Base-by-base conservation (phyloP, 2,888 invertebrate species). In the Nemotelus nigrinus region DNA sequence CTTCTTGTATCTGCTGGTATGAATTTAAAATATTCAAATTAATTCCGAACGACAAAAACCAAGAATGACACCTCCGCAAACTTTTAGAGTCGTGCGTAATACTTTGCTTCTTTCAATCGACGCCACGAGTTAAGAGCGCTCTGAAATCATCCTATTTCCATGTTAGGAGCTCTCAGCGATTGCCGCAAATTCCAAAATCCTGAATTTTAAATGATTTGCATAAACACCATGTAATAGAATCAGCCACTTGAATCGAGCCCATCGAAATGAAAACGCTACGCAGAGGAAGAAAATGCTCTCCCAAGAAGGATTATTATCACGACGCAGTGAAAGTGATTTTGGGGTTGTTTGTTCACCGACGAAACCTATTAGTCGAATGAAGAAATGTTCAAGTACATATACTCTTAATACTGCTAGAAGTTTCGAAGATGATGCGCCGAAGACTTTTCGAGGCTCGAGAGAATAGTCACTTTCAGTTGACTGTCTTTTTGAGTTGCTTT, bases 1-100 rank as follows among this genome's bases (percentile, higher is more conserved):
- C 25, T 25, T 25, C 25, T 25, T 25, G 25, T 25, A 25, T 25
- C 25, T 25, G 25, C 25, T 25, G 25, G 25, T 25, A 25, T 25
- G 25, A 25, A 67, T 58, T 57, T 78, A 71, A 78, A 78, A 76
- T 78, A 78, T 78, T 78, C 57, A 78, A 78, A 78, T 78, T 64
- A 78, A 58, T 70, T 75, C 76, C 75, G 79, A 79, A 77, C 79
- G 60, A 79, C 80, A 78, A 80, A 80, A 80, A 81, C 81, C 79
- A 79, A 80, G 79, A 79, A 79, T 79, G 79, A 81, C 79, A 77
- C 78, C 77, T 78, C 74, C 6, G 8, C 55, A 39, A 25, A 25
- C 65, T 7, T 25, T 10, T 65, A 7, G 65, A 41, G 2, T 39
- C 53, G 45, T 53, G 43, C 25, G 70, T 70, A 50, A 70, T 70